Base-by-base conservation (phyloP, 2,797 vertebrate species). In the Loriculus beryllinus region DNA sequence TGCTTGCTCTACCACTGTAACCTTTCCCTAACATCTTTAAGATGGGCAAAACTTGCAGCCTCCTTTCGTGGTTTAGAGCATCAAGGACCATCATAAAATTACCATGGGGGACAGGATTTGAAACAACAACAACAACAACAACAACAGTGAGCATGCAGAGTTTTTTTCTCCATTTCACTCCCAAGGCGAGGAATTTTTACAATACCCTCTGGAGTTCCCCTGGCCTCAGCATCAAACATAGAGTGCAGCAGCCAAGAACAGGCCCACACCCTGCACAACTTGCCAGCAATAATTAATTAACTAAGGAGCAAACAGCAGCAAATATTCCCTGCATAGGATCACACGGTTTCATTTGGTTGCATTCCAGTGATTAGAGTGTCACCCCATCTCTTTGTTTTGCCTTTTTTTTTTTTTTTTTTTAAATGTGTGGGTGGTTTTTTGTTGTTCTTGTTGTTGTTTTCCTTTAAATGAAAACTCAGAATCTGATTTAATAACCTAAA, bases 281-380 rank as follows among this genome's bases (percentile, higher is more conserved):
- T 96, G 96, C 95, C 96, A 96, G 92, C 92, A 94, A 92, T 93
- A 96, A 96, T 96, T 96, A 96, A 96, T 96, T 96, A 96, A 93
- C 92, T 87, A 75, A 89, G 92, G 45, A 96, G 95, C 68, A 96
- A 96, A 96, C 94, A 95, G 91, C 89, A 96, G 91, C 94, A 96
- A 95, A 96, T 94, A 96, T 95, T 96, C 94, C 76, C 69, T 82
- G 48, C 87, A 94, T 29, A 83, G 94, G 85, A 94, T 96, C 96
- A 95, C 95, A 96, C 21, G 0, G 87, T 86, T 96, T 96, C 87
- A 92, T 95, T 94, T 96, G 90, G 85, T 94, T 95, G 37, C 82
- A 82, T 94, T 96, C 95, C 95, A 92, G 70, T 77, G 84, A 94
- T 85, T 93, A 90, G 93, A 95, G 84, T 95, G 95, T 95, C 96